phyloP scores from a whole-genome alignment of 2,888 invertebrate genomes.

The Merodon equestris region DNA sequence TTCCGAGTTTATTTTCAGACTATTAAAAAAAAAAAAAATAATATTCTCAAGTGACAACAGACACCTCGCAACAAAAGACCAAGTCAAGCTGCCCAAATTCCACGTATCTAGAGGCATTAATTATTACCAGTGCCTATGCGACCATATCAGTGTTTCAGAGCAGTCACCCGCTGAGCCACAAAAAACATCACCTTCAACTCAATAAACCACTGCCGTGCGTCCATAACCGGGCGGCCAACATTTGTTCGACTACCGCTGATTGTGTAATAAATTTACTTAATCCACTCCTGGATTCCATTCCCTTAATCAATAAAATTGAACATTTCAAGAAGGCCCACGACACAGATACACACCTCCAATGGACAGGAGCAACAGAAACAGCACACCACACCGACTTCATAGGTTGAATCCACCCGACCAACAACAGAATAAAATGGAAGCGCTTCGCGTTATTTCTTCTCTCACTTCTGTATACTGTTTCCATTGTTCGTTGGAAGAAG shows the following conservation, averaged over 20 bases:
- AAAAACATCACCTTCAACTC: too few relatives aligned
- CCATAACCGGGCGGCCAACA: slow-evolving; percentile 1
- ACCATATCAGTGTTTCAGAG: too few relatives aligned
- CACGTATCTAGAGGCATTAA: too few relatives aligned
- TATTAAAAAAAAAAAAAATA: too few relatives aligned
- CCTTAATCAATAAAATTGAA: slow-evolving; percentile 66
- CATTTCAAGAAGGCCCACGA: slow-evolving; percentile 49
- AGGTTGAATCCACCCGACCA: slow-evolving; percentile 1
- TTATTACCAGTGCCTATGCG: too few relatives aligned
- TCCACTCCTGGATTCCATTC: slow-evolving; percentile 68
- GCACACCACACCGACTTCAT: too few relatives aligned
- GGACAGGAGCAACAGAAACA: slow-evolving; percentile 21
- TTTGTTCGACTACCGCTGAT: slow-evolving; percentile 65
- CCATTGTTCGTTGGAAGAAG: slow-evolving; percentile 64
- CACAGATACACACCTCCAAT: slow-evolving; percentile 24
- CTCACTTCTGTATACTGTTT: slow-evolving; percentile 46
- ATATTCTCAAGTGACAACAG: too few relatives aligned
- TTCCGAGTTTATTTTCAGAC: too few relatives aligned
- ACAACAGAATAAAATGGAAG: slow-evolving; percentile 54
- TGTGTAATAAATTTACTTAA: slow-evolving; percentile 67
- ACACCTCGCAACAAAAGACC: too few relatives aligned
- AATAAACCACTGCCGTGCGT: too few relatives aligned
- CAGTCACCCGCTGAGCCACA: too few relatives aligned
- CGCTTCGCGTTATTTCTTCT: slow-evolving; percentile 47
- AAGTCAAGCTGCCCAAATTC: too few relatives aligned